A percentile compares a stretch with the other conserved stretches of the same genome.
phyloP scores from a whole-genome alignment of 2,888 invertebrate species.

The Platynereis dumerilii region DNA sequence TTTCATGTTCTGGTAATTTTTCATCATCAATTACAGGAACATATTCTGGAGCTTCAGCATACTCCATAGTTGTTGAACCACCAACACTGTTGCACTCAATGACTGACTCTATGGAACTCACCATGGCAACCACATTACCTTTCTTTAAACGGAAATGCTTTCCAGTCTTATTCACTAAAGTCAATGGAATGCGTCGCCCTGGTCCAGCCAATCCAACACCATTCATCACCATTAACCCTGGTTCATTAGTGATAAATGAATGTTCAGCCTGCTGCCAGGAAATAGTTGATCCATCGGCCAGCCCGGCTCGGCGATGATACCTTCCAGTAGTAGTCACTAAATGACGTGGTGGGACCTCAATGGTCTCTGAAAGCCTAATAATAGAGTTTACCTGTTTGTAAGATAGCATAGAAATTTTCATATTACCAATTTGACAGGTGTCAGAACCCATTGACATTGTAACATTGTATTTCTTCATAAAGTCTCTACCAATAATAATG shows the following conservation, averaged over 20 bases:
- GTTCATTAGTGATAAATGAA: too few relatives aligned
- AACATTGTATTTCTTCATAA: neutral
- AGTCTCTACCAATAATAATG: slow-evolving; percentile 4
- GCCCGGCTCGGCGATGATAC: too few relatives aligned
- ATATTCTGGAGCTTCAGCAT: neutral
- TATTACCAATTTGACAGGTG: neutral
- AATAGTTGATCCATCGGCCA: too few relatives aligned
- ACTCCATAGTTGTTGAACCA: neutral
- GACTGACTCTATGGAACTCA: neutral
- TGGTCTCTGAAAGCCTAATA: neutral
- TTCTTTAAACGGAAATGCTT: too few relatives aligned
- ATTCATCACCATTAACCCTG: too few relatives aligned
- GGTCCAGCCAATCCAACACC: too few relatives aligned
- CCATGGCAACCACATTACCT: neutral
- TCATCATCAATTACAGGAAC: too few relatives aligned
- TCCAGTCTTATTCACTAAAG: too few relatives aligned
- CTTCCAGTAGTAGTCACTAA: neutral
- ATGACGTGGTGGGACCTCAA: neutral
- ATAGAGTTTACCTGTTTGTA: neutral
- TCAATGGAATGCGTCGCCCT: too few relatives aligned
- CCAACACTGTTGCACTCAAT: too few relatives aligned
- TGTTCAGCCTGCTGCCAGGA: too few relatives aligned
- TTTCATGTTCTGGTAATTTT: neutral
- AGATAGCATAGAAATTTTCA: neutral
- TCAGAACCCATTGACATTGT: neutral